Evolutionary conservation across 2,888 invertebrate genomes (phyloP).

Genomic region (Autographa pulchrina): DNA sequence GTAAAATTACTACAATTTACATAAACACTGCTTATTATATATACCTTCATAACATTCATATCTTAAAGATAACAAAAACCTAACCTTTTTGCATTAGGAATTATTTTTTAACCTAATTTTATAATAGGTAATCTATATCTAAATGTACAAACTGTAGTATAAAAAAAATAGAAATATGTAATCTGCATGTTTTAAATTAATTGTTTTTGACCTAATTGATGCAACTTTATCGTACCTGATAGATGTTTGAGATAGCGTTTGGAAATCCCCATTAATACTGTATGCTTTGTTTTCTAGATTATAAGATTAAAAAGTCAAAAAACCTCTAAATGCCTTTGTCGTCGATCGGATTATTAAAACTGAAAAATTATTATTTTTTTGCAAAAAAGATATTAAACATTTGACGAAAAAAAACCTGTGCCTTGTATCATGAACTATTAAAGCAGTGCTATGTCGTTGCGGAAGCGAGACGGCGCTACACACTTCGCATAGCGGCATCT

Average conservation of each 20-base stretch:
- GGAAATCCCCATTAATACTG: not conserved
- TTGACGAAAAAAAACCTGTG: conserved; percentile 28
- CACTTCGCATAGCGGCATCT: conserved; percentile 15
- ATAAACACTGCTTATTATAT: conserved; percentile 26
- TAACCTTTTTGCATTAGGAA: not conserved
- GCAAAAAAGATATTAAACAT: conserved; percentile 26
- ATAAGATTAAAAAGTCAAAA: not conserved
- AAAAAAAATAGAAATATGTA: not conserved
- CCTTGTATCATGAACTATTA: no score
- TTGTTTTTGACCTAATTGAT: not conserved
- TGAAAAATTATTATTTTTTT: not conserved
- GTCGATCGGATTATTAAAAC: not conserved
- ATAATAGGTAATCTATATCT: no score
- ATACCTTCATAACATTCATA: not conserved
- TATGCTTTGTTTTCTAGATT: not conserved
- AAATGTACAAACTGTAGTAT: no score
- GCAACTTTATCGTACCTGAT: not conserved
- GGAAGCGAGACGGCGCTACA: not conserved
- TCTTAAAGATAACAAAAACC: conserved; percentile 17
- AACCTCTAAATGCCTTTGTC: not conserved
- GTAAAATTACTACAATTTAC: conserved; percentile 35
- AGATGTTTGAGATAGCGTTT: not conserved
- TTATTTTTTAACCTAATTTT: no score
- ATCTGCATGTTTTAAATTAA: not conserved
- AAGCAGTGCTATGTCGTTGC: no score